A percentile compares a stretch with the other conserved stretches of the same genome.
Conservation (phyloP, 2,888 invertebrate genomes). For the Orthosia gothica region DNA sequence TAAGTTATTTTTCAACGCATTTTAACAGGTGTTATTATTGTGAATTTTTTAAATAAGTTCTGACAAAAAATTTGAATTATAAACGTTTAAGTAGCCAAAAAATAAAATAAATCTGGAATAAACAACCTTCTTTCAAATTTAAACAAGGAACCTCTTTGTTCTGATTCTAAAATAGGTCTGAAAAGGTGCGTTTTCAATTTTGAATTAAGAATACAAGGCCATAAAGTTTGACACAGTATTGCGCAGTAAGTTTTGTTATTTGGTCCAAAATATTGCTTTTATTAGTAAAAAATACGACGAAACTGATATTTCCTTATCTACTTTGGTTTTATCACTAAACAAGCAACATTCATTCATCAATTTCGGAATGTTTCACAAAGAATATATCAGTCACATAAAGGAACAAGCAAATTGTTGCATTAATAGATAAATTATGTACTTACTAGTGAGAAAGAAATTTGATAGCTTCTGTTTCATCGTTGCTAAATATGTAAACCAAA, state of each 20-base stretch:
- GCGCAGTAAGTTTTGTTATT: not conserved
- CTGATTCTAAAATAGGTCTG: not conserved
- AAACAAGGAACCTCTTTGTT: not conserved
- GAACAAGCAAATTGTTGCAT: not conserved
- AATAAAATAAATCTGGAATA: too few species aligned
- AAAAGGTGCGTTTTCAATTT: not conserved
- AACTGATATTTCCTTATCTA: conserved; percentile 17
- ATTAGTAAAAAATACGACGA: conserved; percentile 20
- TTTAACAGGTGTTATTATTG: not conserved
- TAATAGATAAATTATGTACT: not conserved
- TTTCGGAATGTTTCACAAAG: conserved; percentile 14
- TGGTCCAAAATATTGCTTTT: not conserved
- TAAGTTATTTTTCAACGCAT: not conserved
- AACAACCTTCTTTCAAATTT: not conserved
- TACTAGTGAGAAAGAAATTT: not conserved
- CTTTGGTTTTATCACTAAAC: conserved; percentile 24
- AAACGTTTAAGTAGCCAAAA: too few species aligned
- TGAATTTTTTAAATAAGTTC: not conserved
- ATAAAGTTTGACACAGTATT: not conserved
- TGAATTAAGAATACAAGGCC: too few species aligned
- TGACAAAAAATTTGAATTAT: too few species aligned
- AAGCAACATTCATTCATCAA: conserved; percentile 43
- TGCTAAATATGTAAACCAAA: not conserved
- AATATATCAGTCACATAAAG: not conserved
- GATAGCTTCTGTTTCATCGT: not conserved